Percentiles rank a stretch among this genome's conserved stretches.
These are phyloP conservation scores for Leptinotarsa undecemlineata DNA, from an alignment of 1,140 invertebrate species.

Conservation along the genomic window DNA sequence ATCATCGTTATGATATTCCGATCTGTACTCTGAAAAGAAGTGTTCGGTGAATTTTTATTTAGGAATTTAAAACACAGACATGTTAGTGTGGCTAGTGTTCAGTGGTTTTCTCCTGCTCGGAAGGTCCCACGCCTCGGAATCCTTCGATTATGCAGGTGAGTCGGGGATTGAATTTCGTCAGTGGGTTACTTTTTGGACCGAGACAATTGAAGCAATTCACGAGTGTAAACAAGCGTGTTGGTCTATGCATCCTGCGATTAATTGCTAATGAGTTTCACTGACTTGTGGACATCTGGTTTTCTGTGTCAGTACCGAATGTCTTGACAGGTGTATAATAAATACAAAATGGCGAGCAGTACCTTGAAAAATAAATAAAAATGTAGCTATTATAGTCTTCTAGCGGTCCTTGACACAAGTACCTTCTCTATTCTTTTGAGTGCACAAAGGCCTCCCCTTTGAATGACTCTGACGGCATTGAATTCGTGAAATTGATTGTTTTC, in stretches of 20 bases:
- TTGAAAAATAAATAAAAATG: slow-evolving; percentile 3
- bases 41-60: slow-evolving; percentile 18
- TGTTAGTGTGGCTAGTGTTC: slow-evolving; percentile 23
- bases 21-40: slow-evolving; percentile 12
- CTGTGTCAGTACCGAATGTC: neutral
- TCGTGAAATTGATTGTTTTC: neutral
- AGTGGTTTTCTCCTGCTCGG: slow-evolving; percentile 18
- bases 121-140: slow-evolving; percentile 13
- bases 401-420: too few relatives aligned
- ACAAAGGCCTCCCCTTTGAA: too few relatives aligned
- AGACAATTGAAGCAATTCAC: neutral
- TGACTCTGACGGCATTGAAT: too few relatives aligned
- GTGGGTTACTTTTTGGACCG: neutral
- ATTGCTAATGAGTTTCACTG: neutral
- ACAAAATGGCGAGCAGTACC: slow-evolving; percentile 22
- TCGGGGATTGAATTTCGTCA: slow-evolving; percentile 3
- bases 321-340: slow-evolving; percentile 18
- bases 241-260: neutral
- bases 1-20: slow-evolving; percentile 21
- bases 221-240: slow-evolving; percentile 1
- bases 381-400: neutral
- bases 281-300: neutral
- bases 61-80: slow-evolving; percentile 20
- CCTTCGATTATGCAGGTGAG: slow-evolving; percentile 26
- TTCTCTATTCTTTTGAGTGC: too few relatives aligned